Evolutionary conservation across 2,888 invertebrate genomes (phyloP).

Genomic region (Trypoxylon attenuatum): DNA sequence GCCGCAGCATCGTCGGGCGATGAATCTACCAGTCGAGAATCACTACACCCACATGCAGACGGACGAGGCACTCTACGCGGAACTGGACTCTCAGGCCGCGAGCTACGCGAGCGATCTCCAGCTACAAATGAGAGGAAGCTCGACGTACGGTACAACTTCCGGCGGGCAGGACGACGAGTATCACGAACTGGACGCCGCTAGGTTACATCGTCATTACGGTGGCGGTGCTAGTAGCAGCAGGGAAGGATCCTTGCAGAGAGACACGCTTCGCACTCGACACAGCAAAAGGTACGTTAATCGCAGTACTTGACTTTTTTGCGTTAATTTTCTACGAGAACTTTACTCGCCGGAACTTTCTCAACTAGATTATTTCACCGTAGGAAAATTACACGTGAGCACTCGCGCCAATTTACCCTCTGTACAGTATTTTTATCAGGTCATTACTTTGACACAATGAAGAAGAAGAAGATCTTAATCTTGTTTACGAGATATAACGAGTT

Average conservation of each 20-base stretch:
- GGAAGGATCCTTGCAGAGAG: constrained; percentile 64
- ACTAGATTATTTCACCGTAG: no score
- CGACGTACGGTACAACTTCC: constrained; percentile 68
- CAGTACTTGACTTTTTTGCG: constrained; percentile 20
- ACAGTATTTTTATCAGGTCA: no score
- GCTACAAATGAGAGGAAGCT: constrained; percentile 68
- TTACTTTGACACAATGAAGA: no score
- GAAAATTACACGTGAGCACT: no score
- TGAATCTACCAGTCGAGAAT: constrained; percentile 78
- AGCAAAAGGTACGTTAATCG: constrained; percentile 67
- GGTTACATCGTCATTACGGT: constrained; percentile 72
- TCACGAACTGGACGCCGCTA: constrained; percentile 72
- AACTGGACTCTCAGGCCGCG: constrained; percentile 79
- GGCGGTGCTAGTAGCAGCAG: constrained; percentile 59
- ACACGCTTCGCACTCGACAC: constrained; percentile 67
- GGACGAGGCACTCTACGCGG: constrained; percentile 83
- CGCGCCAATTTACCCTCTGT: no score
- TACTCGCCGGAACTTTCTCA: no score
- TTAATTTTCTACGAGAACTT: no score
- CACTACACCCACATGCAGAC: constrained; percentile 84
- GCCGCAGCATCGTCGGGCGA: constrained; percentile 70
- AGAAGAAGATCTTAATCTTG: no score
- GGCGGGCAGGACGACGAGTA: constrained; percentile 70
- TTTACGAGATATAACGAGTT: no score
- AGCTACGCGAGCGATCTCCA: constrained; percentile 73